A percentile compares a stretch with the other conserved stretches of the same genome.
These are phyloP conservation scores for Neosilurus mollespiculum DNA, from an alignment of 2,797 vertebrate genomes.

Conservation along the genomic window DNA sequence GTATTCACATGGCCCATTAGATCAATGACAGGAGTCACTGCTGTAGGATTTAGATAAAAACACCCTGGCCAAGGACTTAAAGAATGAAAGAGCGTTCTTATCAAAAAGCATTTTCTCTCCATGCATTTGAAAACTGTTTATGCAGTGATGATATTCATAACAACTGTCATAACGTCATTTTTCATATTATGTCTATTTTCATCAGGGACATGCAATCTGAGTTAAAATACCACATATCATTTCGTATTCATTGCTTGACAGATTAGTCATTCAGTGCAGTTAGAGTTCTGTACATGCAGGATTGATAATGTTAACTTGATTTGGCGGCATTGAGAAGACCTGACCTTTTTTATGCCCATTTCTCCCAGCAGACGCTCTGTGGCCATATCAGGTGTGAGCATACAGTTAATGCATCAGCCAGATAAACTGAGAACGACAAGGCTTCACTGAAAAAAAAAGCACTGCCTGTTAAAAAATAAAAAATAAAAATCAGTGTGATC, in stretches of 20 bases:
- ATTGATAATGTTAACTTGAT: conserved; percentile 3
- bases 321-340: not conserved
- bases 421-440: conserved; percentile 9
- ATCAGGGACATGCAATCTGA: not conserved
- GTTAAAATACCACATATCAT: not conserved
- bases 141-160: not conserved
- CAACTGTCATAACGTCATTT: not conserved
- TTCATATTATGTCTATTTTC: not conserved
- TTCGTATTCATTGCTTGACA: not conserved
- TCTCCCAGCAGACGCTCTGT: not conserved
- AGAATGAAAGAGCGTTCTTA: not conserved
- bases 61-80: not conserved
- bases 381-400: conserved; percentile 15
- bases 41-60: not conserved
- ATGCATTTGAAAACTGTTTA: not conserved
- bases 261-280: not conserved
- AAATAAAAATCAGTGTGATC: not conserved
- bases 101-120: not conserved
- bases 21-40: not conserved
- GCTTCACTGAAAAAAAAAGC: conserved; percentile 10
- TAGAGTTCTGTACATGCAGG: not conserved
- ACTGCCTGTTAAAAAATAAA: not conserved
- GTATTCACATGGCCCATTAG: not conserved
- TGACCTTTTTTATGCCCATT: not conserved
- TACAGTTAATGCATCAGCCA: conserved; percentile 6